These are phyloP conservation scores for Taphrorychus bicolor DNA, from an alignment of 2,888 invertebrate genomes.

Conservation along the genomic window DNA sequence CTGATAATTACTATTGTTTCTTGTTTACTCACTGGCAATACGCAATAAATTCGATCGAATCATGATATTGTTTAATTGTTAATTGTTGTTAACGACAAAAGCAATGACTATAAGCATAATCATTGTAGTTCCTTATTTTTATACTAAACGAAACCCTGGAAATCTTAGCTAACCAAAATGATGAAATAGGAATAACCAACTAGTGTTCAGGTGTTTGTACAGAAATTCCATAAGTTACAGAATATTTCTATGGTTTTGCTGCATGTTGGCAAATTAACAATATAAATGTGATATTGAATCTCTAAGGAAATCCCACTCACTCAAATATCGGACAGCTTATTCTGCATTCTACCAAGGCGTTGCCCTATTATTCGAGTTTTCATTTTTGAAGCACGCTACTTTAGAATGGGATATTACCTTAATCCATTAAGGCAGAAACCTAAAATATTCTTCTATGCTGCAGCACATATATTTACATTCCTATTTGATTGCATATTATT, in stretches of 20 bases:
- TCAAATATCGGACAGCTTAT: background rate
- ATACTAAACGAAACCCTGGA: background rate
- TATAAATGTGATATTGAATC: slow-evolving; percentile 3
- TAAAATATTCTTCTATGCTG: background rate
- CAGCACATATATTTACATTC: too few species aligned
- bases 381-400: background rate
- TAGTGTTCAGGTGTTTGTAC: background rate
- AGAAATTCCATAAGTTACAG: background rate
- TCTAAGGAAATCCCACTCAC: background rate
- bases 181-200: background rate
- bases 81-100: background rate
- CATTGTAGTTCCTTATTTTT: background rate
- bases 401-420: background rate
- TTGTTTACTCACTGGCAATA: background rate
- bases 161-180: background rate
- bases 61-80: background rate
- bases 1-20: background rate
- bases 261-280: slow-evolving; percentile 1
- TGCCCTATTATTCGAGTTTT: background rate
- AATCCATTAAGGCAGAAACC: background rate
- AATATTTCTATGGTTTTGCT: background rate
- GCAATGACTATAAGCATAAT: background rate
- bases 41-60: background rate
- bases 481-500: too few species aligned
- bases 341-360: background rate